A percentile compares a stretch with the other conserved stretches of the same genome.
Evolutionary conservation across 2,797 vertebrate species (phyloP).

Genomic region (Loriculus beryllinus): DNA sequence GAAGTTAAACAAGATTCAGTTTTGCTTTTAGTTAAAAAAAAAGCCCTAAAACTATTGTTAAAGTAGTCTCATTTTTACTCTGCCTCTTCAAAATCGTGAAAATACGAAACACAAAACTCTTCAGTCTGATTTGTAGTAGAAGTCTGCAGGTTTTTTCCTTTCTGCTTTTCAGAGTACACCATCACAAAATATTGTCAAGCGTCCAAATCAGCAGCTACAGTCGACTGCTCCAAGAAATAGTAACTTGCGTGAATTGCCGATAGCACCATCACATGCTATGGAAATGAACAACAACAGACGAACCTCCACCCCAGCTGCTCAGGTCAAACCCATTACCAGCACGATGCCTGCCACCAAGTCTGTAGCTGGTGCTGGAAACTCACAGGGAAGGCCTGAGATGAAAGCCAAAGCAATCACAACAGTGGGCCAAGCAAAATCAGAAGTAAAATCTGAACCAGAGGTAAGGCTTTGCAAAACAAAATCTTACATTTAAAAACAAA

Average conservation of each 20-base stretch:
- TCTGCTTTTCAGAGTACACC: conserved; percentile 76
- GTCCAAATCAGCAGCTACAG: conserved; percentile 83
- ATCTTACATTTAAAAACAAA: not conserved
- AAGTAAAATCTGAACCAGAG: conserved; percentile 73
- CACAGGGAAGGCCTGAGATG: conserved; percentile 73
- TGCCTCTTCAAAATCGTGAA: not conserved
- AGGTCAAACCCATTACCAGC: conserved; percentile 78
- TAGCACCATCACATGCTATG: conserved; percentile 83
- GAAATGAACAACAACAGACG: conserved; percentile 75
- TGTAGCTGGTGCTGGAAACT: not conserved
- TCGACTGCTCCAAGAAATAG: conserved; percentile 85
- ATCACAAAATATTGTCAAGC: conserved; percentile 76
- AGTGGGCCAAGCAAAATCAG: conserved; percentile 60
- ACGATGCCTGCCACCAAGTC: conserved; percentile 38
- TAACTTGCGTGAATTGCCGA: conserved; percentile 91
- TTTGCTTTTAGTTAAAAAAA: not conserved
- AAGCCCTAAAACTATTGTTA: not conserved
- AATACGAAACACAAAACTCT: not conserved
- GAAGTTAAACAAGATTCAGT: not conserved
- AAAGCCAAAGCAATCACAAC: conserved; percentile 72
- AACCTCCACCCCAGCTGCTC: conserved; percentile 75
- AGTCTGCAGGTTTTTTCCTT: not conserved
- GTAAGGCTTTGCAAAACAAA: conserved; percentile 36
- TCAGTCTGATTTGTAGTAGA: not conserved
- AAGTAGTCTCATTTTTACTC: not conserved